A percentile compares a stretch with the other conserved stretches of the same genome.
These are phyloP conservation scores for Microtus montanus DNA, from an alignment of 2,113 vertebrate species.

Conservation along the genomic window DNA sequence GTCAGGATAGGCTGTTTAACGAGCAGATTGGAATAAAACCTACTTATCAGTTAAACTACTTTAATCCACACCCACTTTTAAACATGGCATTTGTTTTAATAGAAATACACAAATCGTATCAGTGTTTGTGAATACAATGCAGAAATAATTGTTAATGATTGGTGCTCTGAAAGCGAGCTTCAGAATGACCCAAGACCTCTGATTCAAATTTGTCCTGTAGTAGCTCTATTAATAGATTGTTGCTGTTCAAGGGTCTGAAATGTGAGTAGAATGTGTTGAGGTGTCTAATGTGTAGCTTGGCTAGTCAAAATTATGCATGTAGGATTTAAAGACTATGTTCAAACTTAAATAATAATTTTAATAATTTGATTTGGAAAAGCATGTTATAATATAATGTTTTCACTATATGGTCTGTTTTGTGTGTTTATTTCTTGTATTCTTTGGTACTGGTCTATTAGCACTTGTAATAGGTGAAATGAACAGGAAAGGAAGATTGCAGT, in stretches of 20 bases:
- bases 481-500: slow-evolving; percentile 71
- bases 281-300: slow-evolving; percentile 89
- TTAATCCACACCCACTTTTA: slow-evolving; percentile 88
- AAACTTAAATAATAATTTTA: slow-evolving; percentile 89
- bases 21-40: slow-evolving; percentile 85
- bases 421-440: slow-evolving; percentile 83
- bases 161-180: slow-evolving; percentile 85
- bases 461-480: slow-evolving; percentile 49
- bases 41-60: slow-evolving; percentile 84
- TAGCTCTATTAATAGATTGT: slow-evolving; percentile 87
- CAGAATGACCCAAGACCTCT: slow-evolving; percentile 79
- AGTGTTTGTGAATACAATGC: slow-evolving; percentile 87
- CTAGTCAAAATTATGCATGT: slow-evolving; percentile 91
- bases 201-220: slow-evolving; percentile 85
- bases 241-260: slow-evolving; percentile 88
- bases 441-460: slow-evolving; percentile 42
- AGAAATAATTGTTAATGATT: slow-evolving; percentile 82
- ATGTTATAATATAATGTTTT: slow-evolving; percentile 89
- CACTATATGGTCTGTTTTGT: slow-evolving; percentile 83
- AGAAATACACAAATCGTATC: slow-evolving; percentile 82
- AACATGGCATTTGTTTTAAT: slow-evolving; percentile 85
- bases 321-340: slow-evolving; percentile 90
- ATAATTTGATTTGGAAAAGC: slow-evolving; percentile 87
- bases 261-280: slow-evolving; percentile 91
- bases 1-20: slow-evolving; percentile 82